Evolutionary conservation across 2,888 invertebrate species (phyloP).

Genomic region (Choreutis nemorana): DNA sequence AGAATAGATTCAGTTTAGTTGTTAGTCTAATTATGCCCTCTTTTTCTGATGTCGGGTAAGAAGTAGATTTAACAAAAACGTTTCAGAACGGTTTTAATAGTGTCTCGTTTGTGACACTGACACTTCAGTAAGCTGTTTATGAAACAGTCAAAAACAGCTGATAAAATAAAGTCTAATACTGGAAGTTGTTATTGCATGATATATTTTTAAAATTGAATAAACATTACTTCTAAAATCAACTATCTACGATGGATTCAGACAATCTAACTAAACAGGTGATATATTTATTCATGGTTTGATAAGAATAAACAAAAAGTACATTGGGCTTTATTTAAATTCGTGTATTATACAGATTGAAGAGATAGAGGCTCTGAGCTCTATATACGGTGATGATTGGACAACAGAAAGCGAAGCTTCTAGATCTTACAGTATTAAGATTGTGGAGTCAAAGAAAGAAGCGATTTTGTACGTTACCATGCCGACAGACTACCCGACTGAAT

Average conservation of each 20-base stretch:
- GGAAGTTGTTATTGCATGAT: slow-evolving; percentile 2
- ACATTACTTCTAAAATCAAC: too few relatives aligned
- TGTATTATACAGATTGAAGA: slow-evolving; percentile 70
- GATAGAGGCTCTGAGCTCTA: slow-evolving; percentile 75
- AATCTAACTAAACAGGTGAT: slow-evolving; percentile 13
- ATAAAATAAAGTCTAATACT: too few relatives aligned
- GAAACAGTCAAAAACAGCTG: too few relatives aligned
- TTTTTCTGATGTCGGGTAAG: too few relatives aligned
- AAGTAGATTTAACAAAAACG: too few relatives aligned
- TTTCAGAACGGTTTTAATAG: too few relatives aligned
- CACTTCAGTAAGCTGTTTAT: too few relatives aligned
- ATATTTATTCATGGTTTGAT: not conserved
- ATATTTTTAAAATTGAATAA: slow-evolving; percentile 4
- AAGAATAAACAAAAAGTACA: not conserved
- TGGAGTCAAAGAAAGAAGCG: slow-evolving; percentile 54
- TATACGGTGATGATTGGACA: slow-evolving; percentile 75
- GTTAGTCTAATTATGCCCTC: too few relatives aligned
- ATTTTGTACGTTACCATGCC: slow-evolving; percentile 71
- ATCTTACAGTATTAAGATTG: slow-evolving; percentile 68
- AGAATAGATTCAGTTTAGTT: too few relatives aligned
- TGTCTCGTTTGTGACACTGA: too few relatives aligned
- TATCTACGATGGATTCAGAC: slow-evolving; percentile 13
- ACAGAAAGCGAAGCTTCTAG: slow-evolving; percentile 63
- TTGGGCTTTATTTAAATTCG: too few relatives aligned
- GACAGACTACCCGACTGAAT: slow-evolving; percentile 68